Evolutionary conservation across 2,888 invertebrate species (phyloP).

Genomic region (Cephonodes hylas): DNA sequence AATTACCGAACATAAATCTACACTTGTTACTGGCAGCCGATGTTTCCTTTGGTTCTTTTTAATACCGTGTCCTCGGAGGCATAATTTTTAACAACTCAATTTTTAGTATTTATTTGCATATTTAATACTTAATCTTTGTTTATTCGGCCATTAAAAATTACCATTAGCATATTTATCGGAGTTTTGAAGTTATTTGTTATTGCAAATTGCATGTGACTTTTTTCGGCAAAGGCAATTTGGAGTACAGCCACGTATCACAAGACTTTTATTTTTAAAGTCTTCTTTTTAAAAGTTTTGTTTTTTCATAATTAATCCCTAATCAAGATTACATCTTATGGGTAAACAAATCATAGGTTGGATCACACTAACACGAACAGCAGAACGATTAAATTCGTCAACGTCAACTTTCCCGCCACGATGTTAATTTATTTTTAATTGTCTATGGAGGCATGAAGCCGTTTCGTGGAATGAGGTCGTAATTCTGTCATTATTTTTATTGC

Average conservation of each 20-base stretch:
- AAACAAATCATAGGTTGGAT: background rate
- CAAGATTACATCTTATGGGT: background rate
- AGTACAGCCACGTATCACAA: background rate
- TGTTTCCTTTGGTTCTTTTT: conserved; percentile 30
- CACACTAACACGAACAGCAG: background rate
- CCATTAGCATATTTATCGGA: conserved; percentile 1
- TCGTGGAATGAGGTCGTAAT: conserved; percentile 27
- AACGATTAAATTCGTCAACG: conserved; percentile 20
- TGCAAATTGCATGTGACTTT: background rate
- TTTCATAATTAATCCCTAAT: background rate
- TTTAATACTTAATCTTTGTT: conserved; percentile 4
- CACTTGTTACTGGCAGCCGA: conserved; percentile 38
- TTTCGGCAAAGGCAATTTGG: background rate
- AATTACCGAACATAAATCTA: conserved; percentile 40
- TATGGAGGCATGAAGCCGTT: conserved; percentile 21
- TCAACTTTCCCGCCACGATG: conserved; percentile 30
- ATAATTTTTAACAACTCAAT: conserved; percentile 42
- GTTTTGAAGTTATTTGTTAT: background rate
- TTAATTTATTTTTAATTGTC: conserved; percentile 42
- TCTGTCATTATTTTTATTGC: conserved; percentile 14
- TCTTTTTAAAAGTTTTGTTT: background rate
- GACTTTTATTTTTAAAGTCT: background rate
- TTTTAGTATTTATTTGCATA: conserved; percentile 31
- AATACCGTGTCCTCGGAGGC: conserved; percentile 19
- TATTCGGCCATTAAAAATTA: conserved; percentile 15